Evolutionary conservation across 2,797 vertebrate species (phyloP), one percentile per base, ranked within the genome.

Genomic region (Phrynocephalus forsythii): DNA sequence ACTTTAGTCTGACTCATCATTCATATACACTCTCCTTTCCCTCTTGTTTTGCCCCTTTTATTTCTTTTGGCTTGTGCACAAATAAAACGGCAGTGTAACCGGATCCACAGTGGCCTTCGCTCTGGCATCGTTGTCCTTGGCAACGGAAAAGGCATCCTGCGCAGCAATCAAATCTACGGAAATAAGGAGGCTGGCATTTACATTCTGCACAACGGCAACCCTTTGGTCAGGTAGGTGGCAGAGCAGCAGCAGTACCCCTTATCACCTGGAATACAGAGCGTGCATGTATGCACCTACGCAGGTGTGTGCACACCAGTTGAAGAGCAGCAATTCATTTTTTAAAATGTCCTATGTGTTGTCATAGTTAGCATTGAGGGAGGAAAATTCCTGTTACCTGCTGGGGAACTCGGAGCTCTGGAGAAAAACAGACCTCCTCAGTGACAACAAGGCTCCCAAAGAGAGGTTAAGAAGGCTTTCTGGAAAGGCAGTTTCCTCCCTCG

Each of bases 101-200:
- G 96, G 96, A 99, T 98, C 96, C 98, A 99, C 94, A 98, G 98
- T 2, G 98, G 98, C 94, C 97, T 98, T 95, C 97, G 98, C 90
- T 99, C 98, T 1, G 98, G 98, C 90, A 97, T 98, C 84, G 98
- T 99, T 83, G 96, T 98, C 89, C 97, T 98, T 92, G 98, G 98
- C 94, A 98, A 98, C 79, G 98, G 98, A 85, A 98, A 97, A 96
- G 98, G 98, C 91, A 95, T 98, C 94, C 98, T 99, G 96, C 97
- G 97, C 87, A 98, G 98, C 96, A 98, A 98, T 96, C 97, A 97
- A 93, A 99, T 99, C 96, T 98, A 97, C 90, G 97, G 98, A 94
- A 99, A 99, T 96, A 98, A 98, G 94, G 98, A 99, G 93, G 98
- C 98, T n/a, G 98, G 98, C 88, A 98, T 99, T 94, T 99, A 98